Conservation (phyloP, 1,140 invertebrate genomes). For the Diorhabda carinulata region DNA sequence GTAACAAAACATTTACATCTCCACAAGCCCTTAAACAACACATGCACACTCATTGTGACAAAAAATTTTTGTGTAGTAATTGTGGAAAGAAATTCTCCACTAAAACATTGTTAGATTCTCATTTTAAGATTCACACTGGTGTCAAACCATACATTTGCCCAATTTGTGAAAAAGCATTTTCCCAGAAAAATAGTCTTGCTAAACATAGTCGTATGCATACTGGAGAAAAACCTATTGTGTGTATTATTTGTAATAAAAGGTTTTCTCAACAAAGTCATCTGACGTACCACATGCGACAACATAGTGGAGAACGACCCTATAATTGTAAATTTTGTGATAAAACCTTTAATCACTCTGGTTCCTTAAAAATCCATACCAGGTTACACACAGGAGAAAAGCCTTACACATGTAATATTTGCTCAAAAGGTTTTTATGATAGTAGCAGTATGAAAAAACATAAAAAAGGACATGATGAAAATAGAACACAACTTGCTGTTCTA, state of each 20-base stretch:
- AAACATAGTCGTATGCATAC: slow-evolving; percentile 68
- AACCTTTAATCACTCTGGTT: slow-evolving; percentile 29
- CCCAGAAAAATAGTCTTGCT: slow-evolving; percentile 52
- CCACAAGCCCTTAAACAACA: slow-evolving; percentile 23
- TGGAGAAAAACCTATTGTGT: slow-evolving; percentile 68
- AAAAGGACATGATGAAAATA: slow-evolving; percentile 11
- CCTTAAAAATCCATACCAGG: slow-evolving; percentile 58
- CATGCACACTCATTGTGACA: slow-evolving; percentile 35
- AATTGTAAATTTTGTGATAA: slow-evolving; percentile 30
- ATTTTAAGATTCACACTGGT: slow-evolving; percentile 47
- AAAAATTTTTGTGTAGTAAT: slow-evolving; percentile 37
- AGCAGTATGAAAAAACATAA: slow-evolving; percentile 34
- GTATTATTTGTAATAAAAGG: slow-evolving; percentile 65
- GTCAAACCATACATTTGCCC: slow-evolving; percentile 69
- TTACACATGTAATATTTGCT: slow-evolving; percentile 38
- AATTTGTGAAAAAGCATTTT: slow-evolving; percentile 70
- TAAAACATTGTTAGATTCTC: slow-evolving; percentile 30
- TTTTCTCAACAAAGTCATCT: slow-evolving; percentile 68
- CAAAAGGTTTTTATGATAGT: slow-evolving; percentile 33
- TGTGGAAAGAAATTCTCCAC: slow-evolving; percentile 34
- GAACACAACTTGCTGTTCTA: too few relatives aligned
- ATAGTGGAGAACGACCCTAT: slow-evolving; percentile 52
- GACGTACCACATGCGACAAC: slow-evolving; percentile 59
- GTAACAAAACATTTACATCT: slow-evolving; percentile 23
- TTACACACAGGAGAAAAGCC: slow-evolving; percentile 58